phyloP scores from a whole-genome alignment of 2,797 vertebrate genomes.

The Scomberomorus guttatus region DNA sequence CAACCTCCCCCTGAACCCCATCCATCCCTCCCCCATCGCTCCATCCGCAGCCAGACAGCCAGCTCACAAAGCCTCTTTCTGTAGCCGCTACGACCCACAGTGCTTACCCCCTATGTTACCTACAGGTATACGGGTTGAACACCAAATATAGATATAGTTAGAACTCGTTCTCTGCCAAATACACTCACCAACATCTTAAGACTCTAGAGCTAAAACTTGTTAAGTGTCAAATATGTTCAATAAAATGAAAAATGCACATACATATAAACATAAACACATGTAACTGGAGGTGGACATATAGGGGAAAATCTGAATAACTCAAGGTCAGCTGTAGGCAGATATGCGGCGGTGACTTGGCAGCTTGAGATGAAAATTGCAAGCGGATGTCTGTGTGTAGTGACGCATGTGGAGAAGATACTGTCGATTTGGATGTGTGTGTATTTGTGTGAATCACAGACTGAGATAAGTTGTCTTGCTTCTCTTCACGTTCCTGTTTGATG shows the following conservation, averaged over 20 bases:
- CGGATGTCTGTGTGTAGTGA: slow-evolving; percentile 31
- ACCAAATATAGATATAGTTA: background rate
- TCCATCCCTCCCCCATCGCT: slow-evolving; percentile 60
- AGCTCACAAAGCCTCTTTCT: slow-evolving; percentile 80
- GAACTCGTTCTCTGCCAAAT: background rate
- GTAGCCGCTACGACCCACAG: slow-evolving; percentile 33
- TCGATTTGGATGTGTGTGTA: background rate
- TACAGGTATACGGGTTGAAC: slow-evolving; percentile 19
- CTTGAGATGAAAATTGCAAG: slow-evolving; percentile 25
- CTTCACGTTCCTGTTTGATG: background rate
- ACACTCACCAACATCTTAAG: background rate
- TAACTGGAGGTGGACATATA: background rate
- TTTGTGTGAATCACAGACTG: background rate
- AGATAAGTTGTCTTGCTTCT: no score
- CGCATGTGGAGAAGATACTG: background rate
- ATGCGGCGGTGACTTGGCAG: slow-evolving; percentile 15
- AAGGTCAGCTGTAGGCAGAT: background rate
- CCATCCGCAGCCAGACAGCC: slow-evolving; percentile 61
- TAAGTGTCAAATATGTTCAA: background rate
- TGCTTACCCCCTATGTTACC: slow-evolving; percentile 19
- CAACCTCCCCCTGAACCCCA: slow-evolving; percentile 79
- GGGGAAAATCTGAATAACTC: background rate
- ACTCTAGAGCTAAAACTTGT: background rate
- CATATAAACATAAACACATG: background rate
- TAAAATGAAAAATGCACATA: background rate